Percentiles rank a stretch among this genome's conserved stretches.
Evolutionary conservation across 2,888 invertebrate genomes (phyloP).

Genomic region (Listrodromus nycthemerus): DNA sequence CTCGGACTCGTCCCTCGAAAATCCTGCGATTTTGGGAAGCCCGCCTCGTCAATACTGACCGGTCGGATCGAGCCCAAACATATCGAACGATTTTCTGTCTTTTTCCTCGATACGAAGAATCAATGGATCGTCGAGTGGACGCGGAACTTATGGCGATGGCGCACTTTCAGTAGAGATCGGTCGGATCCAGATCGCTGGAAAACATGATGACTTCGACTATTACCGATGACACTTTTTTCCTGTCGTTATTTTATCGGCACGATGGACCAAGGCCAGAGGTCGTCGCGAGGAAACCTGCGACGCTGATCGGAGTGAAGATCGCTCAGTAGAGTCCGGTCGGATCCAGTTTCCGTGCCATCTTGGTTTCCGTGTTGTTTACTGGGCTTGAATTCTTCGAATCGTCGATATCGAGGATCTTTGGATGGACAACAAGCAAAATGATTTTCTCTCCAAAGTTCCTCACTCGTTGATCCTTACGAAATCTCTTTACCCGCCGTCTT

Average conservation of each 20-base stretch:
- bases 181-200: conserved; percentile 79
- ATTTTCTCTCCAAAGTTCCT: conserved; percentile 63
- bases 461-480: not conserved
- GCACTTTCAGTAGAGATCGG: conserved; percentile 79
- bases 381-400: not conserved
- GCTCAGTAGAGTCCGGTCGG: conserved; percentile 77
- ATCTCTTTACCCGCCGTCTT: not conserved
- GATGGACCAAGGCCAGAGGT: not conserved
- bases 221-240: conserved; percentile 32
- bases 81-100: conserved; percentile 42
- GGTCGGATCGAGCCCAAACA: conserved; percentile 79
- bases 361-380: conserved; percentile 24
- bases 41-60: conserved; percentile 78
- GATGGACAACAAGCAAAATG: conserved; percentile 42
- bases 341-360: conserved; percentile 73
- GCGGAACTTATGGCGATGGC: not conserved
- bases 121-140: not conserved
- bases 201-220: conserved; percentile 74
- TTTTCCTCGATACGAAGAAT: not conserved
- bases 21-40: conserved; percentile 60
- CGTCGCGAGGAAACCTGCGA: conserved; percentile 38
- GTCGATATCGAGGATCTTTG: conserved; percentile 45
- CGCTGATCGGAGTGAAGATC: conserved; percentile 60
- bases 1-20: conserved; percentile 45
- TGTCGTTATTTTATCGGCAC: conserved; percentile 1